phyloP scores from a whole-genome alignment of 2,113 vertebrate genomes.

The Pogonocichla stellata region DNA sequence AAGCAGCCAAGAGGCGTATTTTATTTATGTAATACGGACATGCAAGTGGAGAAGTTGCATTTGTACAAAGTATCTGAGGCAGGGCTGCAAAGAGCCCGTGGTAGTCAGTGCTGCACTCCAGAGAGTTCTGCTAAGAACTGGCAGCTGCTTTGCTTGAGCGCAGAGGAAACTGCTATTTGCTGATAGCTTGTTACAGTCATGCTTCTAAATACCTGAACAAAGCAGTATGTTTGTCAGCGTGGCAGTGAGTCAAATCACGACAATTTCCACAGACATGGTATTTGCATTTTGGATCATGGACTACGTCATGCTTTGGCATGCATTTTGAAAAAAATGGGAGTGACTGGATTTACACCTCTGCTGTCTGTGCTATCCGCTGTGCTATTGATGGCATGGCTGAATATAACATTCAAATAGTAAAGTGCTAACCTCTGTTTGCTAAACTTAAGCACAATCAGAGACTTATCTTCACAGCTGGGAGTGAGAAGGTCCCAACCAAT shows the following conservation, averaged over 20 bases:
- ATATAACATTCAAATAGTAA: neutral
- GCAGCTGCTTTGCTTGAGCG: neutral
- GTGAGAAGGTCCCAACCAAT: neutral
- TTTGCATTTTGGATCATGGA: slow-evolving; percentile 38
- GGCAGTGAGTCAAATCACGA: neutral
- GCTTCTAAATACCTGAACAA: slow-evolving; percentile 42
- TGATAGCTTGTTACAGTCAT: slow-evolving; percentile 4
- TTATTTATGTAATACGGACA: neutral
- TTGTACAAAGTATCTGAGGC: neutral
- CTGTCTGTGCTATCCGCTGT: neutral
- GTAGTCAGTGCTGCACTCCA: neutral
- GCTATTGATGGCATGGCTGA: neutral
- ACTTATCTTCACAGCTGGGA: neutral
- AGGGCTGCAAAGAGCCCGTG: rapidly evolving
- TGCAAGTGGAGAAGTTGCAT: neutral
- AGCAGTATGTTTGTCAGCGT: neutral
- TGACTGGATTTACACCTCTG: neutral
- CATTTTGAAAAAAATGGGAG: neutral
- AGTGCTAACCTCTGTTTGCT: neutral
- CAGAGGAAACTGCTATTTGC: neutral
- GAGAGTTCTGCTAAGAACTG: neutral
- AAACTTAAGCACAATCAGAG: neutral
- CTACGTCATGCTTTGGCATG: neutral
- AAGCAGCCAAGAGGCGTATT: neutral
- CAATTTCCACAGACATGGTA: neutral